These are phyloP conservation scores for Eolophus roseicapilla DNA, from an alignment of 2,113 vertebrate species.

Conservation along the genomic window DNA sequence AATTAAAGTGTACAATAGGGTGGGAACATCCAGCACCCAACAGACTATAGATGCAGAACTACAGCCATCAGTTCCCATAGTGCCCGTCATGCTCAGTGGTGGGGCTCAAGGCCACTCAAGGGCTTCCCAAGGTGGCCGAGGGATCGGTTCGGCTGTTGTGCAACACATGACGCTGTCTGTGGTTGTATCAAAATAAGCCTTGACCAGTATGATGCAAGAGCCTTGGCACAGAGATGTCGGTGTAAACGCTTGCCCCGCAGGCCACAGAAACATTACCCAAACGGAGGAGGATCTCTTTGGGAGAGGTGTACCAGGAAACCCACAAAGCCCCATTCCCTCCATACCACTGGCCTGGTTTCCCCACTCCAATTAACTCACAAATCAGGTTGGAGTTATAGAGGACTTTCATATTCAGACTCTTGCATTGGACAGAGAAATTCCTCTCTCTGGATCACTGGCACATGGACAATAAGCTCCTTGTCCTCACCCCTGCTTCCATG, in stretches of 20 bases:
- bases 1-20: not conserved
- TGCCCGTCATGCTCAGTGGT: accelerated
- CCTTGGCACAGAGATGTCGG: not conserved
- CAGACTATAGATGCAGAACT: not conserved
- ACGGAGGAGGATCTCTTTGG: not conserved
- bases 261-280: not conserved
- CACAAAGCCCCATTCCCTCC: constrained; percentile 3
- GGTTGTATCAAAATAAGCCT: not conserved
- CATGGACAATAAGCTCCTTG: not conserved
- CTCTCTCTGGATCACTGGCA: constrained; percentile 1
- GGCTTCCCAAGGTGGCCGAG: not conserved
- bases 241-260: not conserved
- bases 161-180: accelerated
- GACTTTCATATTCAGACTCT: not conserved
- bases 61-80: not conserved
- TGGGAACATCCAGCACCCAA: not conserved
- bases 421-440: not conserved
- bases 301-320: constrained; percentile 4
- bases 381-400: not conserved
- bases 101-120: not conserved
- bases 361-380: not conserved
- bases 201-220: not conserved
- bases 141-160: not conserved
- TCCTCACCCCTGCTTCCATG: not conserved
- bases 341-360: not conserved